These are phyloP conservation scores for Platycheirus albimanus DNA, from an alignment of 2,888 invertebrate genomes.

Conservation along the genomic window DNA sequence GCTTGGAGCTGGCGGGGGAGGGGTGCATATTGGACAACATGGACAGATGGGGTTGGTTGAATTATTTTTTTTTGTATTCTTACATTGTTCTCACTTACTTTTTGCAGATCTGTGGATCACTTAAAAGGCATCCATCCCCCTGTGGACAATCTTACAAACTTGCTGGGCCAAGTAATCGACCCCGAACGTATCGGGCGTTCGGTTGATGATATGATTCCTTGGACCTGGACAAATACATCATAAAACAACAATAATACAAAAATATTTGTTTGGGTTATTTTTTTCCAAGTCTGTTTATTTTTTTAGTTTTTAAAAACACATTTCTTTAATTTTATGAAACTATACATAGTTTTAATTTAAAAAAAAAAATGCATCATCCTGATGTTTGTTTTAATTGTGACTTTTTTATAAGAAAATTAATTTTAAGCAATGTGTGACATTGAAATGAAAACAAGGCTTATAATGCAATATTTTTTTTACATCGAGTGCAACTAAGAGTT, in stretches of 20 bases:
- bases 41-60: slow-evolving; percentile 56
- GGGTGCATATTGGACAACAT: slow-evolving; percentile 10
- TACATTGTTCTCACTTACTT: too few relatives aligned
- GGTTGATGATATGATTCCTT: slow-evolving; percentile 70
- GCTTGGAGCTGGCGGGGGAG: slow-evolving; percentile 26
- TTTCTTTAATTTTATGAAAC: not conserved
- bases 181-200: slow-evolving; percentile 65
- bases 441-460: too few relatives aligned
- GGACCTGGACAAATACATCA: slow-evolving; percentile 73
- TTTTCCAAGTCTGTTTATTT: slow-evolving; percentile 15
- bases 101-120: slow-evolving; percentile 59
- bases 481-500: too few relatives aligned
- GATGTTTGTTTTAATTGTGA: not conserved
- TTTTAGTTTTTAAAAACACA: slow-evolving; percentile 8
- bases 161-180: slow-evolving; percentile 68
- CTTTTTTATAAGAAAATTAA: too few relatives aligned
- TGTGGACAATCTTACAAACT: slow-evolving; percentile 56
- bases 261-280: not conserved
- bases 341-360: not conserved
- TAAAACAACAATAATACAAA: slow-evolving; percentile 29
- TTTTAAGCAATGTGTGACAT: too few relatives aligned
- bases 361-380: not conserved
- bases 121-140: slow-evolving; percentile 56
- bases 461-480: too few relatives aligned
- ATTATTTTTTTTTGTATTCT: not conserved